Evolutionary conservation across 2,113 vertebrate genomes (phyloP).

Genomic region (Muscicapa adusta): DNA sequence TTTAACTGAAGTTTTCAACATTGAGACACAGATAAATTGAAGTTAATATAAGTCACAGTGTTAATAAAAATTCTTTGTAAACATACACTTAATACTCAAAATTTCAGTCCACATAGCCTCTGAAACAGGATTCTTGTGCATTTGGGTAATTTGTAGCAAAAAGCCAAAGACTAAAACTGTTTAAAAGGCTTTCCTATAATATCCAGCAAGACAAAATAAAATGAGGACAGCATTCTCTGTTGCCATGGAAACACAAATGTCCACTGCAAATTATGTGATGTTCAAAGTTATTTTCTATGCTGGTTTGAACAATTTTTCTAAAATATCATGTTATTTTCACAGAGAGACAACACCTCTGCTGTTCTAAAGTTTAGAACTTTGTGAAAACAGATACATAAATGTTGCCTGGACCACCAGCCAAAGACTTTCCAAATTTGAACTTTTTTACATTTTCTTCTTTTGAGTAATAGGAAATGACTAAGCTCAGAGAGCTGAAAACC

Average conservation of each 20-base stretch:
- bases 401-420: neutral
- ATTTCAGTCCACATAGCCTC: neutral
- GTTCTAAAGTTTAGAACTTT: slow-evolving; percentile 6
- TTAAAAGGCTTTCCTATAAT: neutral
- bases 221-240: neutral
- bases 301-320: neutral
- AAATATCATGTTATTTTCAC: slow-evolving; percentile 16
- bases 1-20: neutral
- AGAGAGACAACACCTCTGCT: neutral
- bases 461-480: slow-evolving; percentile 56
- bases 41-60: neutral
- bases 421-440: neutral
- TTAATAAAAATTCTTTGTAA: neutral
- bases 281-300: neutral
- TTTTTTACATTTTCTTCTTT: slow-evolving; percentile 49
- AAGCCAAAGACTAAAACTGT: neutral
- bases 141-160: neutral
- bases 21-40: neutral
- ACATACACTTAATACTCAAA: neutral
- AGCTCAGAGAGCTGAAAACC: slow-evolving; percentile 19
- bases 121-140: neutral
- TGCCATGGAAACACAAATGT: neutral
- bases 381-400: slow-evolving; percentile 7
- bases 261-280: neutral
- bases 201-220: neutral